These are phyloP conservation scores for Apogon talboti DNA, from an alignment of 2,797 vertebrate species.

Conservation along the genomic window DNA sequence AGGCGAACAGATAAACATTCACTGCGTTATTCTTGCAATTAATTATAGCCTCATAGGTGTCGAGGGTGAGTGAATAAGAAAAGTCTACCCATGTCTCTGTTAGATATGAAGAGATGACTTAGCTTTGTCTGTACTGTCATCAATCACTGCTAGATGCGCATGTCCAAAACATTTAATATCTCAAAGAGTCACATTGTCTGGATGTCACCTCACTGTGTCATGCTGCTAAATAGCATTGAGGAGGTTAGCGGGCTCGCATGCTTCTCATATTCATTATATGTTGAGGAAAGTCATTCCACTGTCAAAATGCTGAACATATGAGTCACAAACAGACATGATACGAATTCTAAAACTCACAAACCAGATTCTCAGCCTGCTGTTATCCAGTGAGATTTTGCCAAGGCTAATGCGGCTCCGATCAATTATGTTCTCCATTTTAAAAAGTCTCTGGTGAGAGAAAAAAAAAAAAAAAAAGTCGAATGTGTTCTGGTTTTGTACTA, in stretches of 20 bases:
- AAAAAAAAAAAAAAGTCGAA: conserved; percentile 4
- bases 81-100: conserved; percentile 27
- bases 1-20: conserved; percentile 14
- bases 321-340: conserved; percentile 37
- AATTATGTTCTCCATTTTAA: conserved; percentile 25
- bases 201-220: conserved; percentile 50
- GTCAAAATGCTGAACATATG: conserved; percentile 49
- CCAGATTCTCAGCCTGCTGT: neutral
- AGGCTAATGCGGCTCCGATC: conserved; percentile 4
- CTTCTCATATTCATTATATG: conserved; percentile 44
- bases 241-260: conserved; percentile 53
- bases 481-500: conserved; percentile 22
- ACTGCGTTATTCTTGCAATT: conserved; percentile 24
- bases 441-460: conserved; percentile 33
- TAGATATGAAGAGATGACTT: conserved; percentile 35
- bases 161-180: conserved; percentile 53
- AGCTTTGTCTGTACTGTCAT: conserved; percentile 31
- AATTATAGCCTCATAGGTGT: neutral
- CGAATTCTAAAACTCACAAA: conserved; percentile 27
- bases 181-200: conserved; percentile 63
- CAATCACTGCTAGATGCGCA: conserved; percentile 47
- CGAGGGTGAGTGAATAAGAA: neutral
- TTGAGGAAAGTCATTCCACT: conserved; percentile 49
- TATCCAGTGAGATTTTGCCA: conserved; percentile 16
- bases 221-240: conserved; percentile 49